Conservation (phyloP, 1,140 invertebrate genomes). For the Gyrodactylus bullatarudis region DNA sequence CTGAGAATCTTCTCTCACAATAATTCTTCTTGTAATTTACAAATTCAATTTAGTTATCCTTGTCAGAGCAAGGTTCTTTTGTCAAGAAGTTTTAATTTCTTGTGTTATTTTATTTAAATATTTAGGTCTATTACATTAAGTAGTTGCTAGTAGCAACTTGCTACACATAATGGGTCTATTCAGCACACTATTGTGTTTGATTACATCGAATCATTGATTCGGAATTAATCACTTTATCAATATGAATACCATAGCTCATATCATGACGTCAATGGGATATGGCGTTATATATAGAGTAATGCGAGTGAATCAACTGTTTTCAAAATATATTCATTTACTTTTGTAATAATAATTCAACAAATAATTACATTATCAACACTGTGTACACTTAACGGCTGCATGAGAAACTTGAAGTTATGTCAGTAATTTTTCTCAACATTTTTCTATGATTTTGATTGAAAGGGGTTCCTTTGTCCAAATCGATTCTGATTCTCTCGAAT, state of each 20-base stretch:
- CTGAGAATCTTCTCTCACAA: too few species aligned
- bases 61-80: too few species aligned
- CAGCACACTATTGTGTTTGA: too few species aligned
- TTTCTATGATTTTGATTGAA: neutral
- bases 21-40: too few species aligned
- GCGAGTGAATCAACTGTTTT: neutral
- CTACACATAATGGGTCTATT: too few species aligned
- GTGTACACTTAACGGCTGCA: neutral
- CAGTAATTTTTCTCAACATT: neutral
- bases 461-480: neutral
- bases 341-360: neutral
- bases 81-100: too few species aligned
- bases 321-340: neutral
- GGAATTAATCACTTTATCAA: neutral
- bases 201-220: too few species aligned
- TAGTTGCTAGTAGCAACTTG: too few species aligned
- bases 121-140: too few species aligned
- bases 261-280: neutral
- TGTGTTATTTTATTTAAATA: too few species aligned
- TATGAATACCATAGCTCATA: neutral
- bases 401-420: neutral
- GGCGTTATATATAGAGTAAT: neutral
- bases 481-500: neutral
- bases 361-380: neutral
- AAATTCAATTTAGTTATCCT: too few species aligned